Conservation (phyloP, 1,140 invertebrate genomes). For the Grapholita molesta region DNA sequence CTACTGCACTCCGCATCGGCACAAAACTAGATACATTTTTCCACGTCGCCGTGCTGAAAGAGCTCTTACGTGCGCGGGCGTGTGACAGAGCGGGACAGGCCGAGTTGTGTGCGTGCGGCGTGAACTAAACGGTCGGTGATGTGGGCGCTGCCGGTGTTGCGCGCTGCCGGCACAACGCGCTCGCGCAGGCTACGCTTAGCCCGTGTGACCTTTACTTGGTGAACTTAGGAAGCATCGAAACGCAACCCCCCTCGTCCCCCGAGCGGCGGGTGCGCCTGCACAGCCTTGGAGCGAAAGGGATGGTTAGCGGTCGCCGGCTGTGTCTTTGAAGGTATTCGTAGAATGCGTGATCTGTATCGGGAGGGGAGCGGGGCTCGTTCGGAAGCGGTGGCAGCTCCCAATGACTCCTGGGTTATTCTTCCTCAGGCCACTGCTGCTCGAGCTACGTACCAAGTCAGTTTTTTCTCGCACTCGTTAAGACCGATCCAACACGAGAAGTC, state of each 20-base stretch:
- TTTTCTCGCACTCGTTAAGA: constrained; percentile 74
- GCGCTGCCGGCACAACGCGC: constrained; percentile 46
- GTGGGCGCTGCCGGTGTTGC: constrained; percentile 76
- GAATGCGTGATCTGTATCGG: constrained; percentile 77
- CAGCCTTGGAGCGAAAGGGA: constrained; percentile 65
- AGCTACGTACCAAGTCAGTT: constrained; percentile 73
- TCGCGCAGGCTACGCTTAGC: constrained; percentile 65
- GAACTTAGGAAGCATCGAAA: constrained; percentile 76
- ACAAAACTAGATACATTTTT: constrained; percentile 78
- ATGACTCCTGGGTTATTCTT: constrained; percentile 79
- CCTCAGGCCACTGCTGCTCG: constrained; percentile 77
- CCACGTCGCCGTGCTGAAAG: constrained; percentile 61
- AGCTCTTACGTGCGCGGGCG: constrained; percentile 10
- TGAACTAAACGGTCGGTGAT: constrained; percentile 62
- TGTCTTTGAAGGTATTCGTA: constrained; percentile 72
- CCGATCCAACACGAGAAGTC: constrained; percentile 75
- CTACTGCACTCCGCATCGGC: constrained; percentile 74
- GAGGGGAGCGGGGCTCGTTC: constrained; percentile 70
- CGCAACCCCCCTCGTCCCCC: constrained; percentile 61
- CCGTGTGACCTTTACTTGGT: constrained; percentile 72
- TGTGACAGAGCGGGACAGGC: constrained; percentile 46
- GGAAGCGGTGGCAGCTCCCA: constrained; percentile 78
- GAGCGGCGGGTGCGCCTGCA: constrained; percentile 47
- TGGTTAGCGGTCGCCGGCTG: constrained; percentile 57
- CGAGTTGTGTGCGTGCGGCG: constrained; percentile 42